A percentile compares a stretch with the other conserved stretches of the same genome.
Evolutionary conservation across 1,140 invertebrate species (phyloP).

Genomic region (Camponotus floridanus): DNA sequence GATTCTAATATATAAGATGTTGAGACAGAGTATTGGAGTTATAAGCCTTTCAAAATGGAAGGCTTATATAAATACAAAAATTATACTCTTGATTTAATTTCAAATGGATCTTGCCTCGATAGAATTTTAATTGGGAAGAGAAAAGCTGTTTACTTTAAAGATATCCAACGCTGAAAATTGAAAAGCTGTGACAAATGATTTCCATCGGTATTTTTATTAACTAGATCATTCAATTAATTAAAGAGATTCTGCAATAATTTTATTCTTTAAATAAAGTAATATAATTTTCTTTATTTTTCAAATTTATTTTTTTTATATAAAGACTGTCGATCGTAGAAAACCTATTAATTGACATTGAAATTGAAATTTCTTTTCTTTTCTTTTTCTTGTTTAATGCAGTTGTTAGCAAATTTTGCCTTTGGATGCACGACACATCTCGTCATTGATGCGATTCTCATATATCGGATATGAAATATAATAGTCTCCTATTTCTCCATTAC

Average conservation of each 20-base stretch:
- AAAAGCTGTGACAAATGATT: neutral
- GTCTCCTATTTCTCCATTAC: conserved; percentile 5
- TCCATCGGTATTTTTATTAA: neutral
- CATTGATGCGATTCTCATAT: conserved; percentile 2
- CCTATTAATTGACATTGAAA: too few species aligned
- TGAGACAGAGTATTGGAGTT: neutral
- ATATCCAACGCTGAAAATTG: neutral
- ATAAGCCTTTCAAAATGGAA: neutral
- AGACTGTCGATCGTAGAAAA: too few species aligned
- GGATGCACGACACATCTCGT: neutral
- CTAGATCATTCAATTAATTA: neutral
- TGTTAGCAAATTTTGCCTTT: neutral
- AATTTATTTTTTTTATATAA: neutral
- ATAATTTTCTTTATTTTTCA: neutral
- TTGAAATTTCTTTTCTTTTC: too few species aligned
- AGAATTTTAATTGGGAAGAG: neutral
- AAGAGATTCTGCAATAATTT: neutral
- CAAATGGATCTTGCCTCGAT: neutral
- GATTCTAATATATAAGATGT: neutral
- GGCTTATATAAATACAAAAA: conserved; percentile 4
- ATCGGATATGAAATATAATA: conserved; percentile 10
- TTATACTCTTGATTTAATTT: neutral
- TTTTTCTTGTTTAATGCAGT: neutral
- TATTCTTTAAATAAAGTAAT: conserved; percentile 2
- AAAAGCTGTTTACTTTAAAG: neutral